Evolutionary conservation across 2,797 vertebrate species (phyloP).

Genomic region (Lacerta viridis): DNA sequence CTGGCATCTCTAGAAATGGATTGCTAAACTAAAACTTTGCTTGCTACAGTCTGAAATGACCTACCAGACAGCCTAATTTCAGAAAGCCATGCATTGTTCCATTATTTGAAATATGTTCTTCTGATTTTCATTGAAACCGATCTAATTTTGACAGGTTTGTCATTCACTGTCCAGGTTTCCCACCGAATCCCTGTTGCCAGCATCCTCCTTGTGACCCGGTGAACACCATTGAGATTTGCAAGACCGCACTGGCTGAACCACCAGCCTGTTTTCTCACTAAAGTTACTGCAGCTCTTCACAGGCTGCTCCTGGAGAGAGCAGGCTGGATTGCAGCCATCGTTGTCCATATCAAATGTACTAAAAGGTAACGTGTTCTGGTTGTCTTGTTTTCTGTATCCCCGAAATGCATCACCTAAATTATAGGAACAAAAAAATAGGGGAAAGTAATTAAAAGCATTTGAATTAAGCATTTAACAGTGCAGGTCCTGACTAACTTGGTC

Average conservation of each 20-base stretch:
- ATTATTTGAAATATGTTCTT: conserved; percentile 82
- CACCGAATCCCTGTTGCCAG: conserved; percentile 84
- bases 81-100: background rate
- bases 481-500: background rate
- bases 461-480: background rate
- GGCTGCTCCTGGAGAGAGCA: conserved; percentile 83
- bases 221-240: conserved; percentile 89
- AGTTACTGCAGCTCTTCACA: conserved; percentile 89
- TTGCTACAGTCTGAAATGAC: conserved; percentile 11
- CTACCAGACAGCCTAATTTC: conserved; percentile 37
- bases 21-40: conserved; percentile 15
- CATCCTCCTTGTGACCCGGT: conserved; percentile 80
- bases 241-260: conserved; percentile 93
- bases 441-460: background rate
- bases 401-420: conserved; percentile 89
- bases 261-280: conserved; percentile 89
- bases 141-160: conserved; percentile 85
- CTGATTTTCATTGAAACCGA: conserved; percentile 94
- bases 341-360: conserved; percentile 91
- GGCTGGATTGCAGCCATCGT: conserved; percentile 87
- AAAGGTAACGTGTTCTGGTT: conserved; percentile 93
- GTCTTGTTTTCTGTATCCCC: conserved; percentile 88
- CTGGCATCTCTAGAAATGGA: conserved; percentile 17
- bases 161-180: conserved; percentile 90
- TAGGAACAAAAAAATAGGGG: conserved; percentile 34